Conservation (phyloP, 2,888 invertebrate species). For the Trichogramma evanescens region DNA sequence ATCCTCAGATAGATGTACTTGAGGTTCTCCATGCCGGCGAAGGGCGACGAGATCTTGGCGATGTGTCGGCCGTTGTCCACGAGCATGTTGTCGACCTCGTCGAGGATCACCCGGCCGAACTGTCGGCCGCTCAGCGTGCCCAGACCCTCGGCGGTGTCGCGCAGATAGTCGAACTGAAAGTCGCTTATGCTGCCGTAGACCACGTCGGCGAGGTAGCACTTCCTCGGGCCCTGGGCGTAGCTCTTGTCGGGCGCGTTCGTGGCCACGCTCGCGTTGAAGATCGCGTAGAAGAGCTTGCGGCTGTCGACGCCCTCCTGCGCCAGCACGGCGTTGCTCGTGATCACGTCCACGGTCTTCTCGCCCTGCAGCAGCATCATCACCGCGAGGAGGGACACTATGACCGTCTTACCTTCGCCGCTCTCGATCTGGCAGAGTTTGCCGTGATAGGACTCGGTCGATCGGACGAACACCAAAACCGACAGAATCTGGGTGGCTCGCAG, state of each 20-base stretch:
- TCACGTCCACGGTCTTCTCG: slow-evolving; percentile 33
- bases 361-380: slow-evolving; percentile 32
- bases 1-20: slow-evolving; percentile 23
- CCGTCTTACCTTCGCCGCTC: slow-evolving; percentile 45
- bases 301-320: slow-evolving; percentile 28
- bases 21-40: slow-evolving; percentile 40
- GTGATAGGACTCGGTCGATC: slow-evolving; percentile 18
- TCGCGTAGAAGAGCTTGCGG: slow-evolving; percentile 24
- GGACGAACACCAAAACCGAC: slow-evolving; percentile 27
- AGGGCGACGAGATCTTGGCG: slow-evolving; percentile 39
- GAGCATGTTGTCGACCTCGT: slow-evolving; percentile 47
- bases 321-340: slow-evolving; percentile 39
- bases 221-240: slow-evolving; percentile 15
- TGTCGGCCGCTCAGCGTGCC: slow-evolving; percentile 32
- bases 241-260: slow-evolving; percentile 31
- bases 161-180: slow-evolving; percentile 37
- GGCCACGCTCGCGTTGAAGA: slow-evolving; percentile 31
- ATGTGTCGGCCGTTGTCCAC: slow-evolving; percentile 44
- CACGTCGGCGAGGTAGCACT: slow-evolving; percentile 28
- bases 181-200: slow-evolving; percentile 38
- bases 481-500: slow-evolving; percentile 30
- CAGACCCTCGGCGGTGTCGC: slow-evolving; percentile 36
- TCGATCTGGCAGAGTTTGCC: slow-evolving; percentile 33
- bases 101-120: slow-evolving; percentile 38
- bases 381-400: slow-evolving; percentile 36